These are phyloP conservation scores for Malacoraja senta DNA, from an alignment of 2,797 vertebrate genomes.

Conservation along the genomic window DNA sequence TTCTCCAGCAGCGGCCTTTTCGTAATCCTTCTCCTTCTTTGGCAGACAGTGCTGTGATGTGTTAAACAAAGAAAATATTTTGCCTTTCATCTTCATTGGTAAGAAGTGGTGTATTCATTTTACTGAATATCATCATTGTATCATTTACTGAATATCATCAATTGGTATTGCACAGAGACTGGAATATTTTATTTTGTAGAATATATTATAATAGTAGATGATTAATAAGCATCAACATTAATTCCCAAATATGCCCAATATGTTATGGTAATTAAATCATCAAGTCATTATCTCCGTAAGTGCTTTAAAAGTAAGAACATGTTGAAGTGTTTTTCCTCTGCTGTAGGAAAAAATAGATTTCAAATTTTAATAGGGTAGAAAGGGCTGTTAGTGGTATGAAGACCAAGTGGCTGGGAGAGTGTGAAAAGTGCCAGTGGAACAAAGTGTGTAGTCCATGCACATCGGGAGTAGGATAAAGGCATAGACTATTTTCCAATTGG, in stretches of 20 bases:
- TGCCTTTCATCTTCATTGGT: neutral
- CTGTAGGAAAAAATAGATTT: neutral
- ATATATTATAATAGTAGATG: neutral
- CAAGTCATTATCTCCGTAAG: neutral
- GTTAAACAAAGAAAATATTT: constrained; percentile 18
- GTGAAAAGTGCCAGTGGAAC: too few species aligned
- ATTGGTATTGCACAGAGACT: neutral
- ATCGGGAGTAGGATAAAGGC: too few species aligned
- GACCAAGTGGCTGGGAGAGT: neutral
- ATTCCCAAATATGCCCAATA: neutral
- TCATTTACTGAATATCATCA: neutral
- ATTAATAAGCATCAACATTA: neutral
- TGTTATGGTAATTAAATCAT: neutral
- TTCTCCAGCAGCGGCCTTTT: neutral
- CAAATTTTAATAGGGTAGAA: neutral
- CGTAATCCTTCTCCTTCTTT: neutral
- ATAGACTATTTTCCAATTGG: too few species aligned
- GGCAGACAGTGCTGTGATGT: neutral
- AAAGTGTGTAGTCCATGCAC: too few species aligned
- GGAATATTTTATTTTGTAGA: neutral
- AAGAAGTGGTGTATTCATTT: neutral
- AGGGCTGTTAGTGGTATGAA: neutral
- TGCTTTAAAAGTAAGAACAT: neutral
- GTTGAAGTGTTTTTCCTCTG: neutral
- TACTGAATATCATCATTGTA: neutral